Evolutionary conservation across 2,797 vertebrate genomes (phyloP).

Genomic region (Anolis apletophallus): DNA sequence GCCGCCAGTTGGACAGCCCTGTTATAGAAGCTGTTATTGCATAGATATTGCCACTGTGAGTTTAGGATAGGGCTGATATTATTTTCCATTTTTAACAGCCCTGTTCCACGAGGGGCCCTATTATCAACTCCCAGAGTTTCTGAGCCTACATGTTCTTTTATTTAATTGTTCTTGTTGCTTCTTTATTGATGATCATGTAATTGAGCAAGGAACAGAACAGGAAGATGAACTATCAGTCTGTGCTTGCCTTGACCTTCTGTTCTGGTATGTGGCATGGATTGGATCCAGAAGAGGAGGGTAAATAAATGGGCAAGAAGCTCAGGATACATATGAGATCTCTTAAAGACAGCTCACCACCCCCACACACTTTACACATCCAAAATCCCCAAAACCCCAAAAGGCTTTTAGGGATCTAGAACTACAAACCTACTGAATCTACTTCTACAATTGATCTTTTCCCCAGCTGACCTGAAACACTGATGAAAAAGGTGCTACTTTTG

Average conservation of each 20-base stretch:
- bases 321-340: neutral
- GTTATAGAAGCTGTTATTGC: too few relatives aligned
- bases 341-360: neutral
- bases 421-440: too few relatives aligned
- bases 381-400: neutral
- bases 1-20: too few relatives aligned
- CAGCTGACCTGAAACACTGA: neutral
- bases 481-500: neutral
- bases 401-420: neutral
- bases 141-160: too few relatives aligned
- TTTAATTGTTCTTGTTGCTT: neutral
- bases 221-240: neutral
- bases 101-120: neutral
- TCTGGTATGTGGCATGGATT: neutral
- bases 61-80: neutral
- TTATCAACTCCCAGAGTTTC: neutral
- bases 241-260: neutral
- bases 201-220: neutral
- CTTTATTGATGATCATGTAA: neutral
- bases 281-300: neutral
- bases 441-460: neutral
- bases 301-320: neutral
- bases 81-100: neutral
- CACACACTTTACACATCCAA: neutral
- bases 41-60: neutral